Evolutionary conservation across 2,888 invertebrate genomes (phyloP).

Genomic region (Pelosia muscerda): DNA sequence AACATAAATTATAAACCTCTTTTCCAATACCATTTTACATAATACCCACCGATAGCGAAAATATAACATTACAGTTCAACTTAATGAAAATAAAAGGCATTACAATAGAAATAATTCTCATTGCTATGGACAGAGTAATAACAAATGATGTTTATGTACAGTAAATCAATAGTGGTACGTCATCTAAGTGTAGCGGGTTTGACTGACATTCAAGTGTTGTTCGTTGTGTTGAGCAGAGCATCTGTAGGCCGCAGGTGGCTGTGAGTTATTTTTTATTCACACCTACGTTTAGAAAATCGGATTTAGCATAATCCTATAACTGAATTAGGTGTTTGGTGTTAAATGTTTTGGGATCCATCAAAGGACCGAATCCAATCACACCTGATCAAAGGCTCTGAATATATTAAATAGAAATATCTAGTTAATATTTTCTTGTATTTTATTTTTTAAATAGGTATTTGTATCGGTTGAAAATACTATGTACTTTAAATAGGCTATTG

Average conservation of each 20-base stretch:
- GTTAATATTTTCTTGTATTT: too few species aligned
- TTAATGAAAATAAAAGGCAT: conserved; percentile 25
- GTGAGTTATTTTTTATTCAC: conserved; percentile 10
- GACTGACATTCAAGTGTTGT: not conserved
- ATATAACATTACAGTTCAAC: not conserved
- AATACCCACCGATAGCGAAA: not conserved
- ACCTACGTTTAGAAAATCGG: not conserved
- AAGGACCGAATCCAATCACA: too few species aligned
- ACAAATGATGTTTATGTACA: conserved; percentile 63
- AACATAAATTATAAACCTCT: not conserved
- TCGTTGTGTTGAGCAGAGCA: conserved; percentile 10
- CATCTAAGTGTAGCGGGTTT: conserved; percentile 43
- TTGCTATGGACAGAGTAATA: conserved; percentile 21
- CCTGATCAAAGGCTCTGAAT: too few species aligned
- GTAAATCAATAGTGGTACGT: conserved; percentile 46
- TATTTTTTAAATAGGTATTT: too few species aligned
- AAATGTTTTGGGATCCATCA: too few species aligned
- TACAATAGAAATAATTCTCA: conserved; percentile 23
- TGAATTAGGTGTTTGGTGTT: too few species aligned
- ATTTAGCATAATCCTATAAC: too few species aligned
- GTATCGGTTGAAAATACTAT: too few species aligned
- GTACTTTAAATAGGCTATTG: too few species aligned
- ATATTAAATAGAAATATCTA: too few species aligned
- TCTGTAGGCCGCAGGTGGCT: conserved; percentile 9
- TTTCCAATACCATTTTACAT: conserved; percentile 2